These are phyloP conservation scores for Brachionus calyciflorus DNA, from an alignment of 1,140 invertebrate genomes.

Conservation along the genomic window DNA sequence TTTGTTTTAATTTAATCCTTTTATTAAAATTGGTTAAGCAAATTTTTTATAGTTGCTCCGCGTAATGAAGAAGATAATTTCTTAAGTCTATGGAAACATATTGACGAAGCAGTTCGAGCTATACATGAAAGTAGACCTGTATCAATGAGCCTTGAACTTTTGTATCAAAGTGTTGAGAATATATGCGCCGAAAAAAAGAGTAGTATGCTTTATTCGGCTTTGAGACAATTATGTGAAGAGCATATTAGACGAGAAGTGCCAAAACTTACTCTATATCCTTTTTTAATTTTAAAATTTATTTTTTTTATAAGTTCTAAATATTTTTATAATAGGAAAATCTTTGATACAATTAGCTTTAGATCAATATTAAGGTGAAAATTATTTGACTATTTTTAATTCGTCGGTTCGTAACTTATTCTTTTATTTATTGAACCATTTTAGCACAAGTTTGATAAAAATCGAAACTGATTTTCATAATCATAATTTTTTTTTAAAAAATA, in stretches of 20 bases:
- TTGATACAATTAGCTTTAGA: no score
- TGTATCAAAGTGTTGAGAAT: constrained; percentile 41
- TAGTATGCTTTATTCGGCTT: neutral
- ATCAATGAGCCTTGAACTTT: constrained; percentile 22
- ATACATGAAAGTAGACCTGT: constrained; percentile 20
- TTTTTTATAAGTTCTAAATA: no score
- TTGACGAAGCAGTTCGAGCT: constrained; percentile 38
- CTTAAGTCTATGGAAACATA: neutral
- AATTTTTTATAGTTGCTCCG: neutral
- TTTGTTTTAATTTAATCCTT: neutral
- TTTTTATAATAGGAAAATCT: no score
- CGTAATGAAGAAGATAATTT: neutral
- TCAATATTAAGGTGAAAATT: no score
- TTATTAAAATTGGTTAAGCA: neutral
- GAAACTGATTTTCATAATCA: no score
- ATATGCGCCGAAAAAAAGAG: constrained; percentile 32
- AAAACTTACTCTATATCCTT: constrained; percentile 11
- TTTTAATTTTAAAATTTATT: neutral
- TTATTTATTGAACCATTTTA: no score
- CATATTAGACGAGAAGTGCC: constrained; percentile 23
- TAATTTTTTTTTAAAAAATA: no score
- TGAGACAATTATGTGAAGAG: constrained; percentile 27
- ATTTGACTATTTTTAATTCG: no score
- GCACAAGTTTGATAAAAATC: no score
- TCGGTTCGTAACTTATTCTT: no score